phyloP scores from a whole-genome alignment of 2,888 invertebrate genomes.

The Miltochrista miniata region DNA sequence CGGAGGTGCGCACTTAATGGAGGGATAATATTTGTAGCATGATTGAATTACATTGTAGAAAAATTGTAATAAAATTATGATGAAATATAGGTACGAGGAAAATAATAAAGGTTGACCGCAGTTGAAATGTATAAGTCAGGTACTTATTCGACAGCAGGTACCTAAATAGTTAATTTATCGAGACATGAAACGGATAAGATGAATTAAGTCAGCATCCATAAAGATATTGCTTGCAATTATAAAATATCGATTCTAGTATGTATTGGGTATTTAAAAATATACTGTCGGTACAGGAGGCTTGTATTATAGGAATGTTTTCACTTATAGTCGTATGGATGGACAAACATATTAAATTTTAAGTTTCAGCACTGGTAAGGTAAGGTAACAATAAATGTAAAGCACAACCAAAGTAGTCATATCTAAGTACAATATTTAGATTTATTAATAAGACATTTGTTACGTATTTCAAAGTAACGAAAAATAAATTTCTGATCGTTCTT shows the following conservation, averaged over 20 bases:
- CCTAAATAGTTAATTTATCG: background rate
- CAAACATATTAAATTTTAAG: constrained; percentile 10
- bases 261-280: background rate
- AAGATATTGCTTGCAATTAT: too few species aligned
- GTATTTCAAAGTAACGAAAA: constrained; percentile 27
- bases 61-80: too few species aligned
- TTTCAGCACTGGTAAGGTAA: constrained; percentile 10
- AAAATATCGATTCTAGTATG: too few species aligned
- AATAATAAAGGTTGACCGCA: too few species aligned
- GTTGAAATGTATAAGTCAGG: too few species aligned
- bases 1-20: constrained; percentile 23
- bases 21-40: constrained; percentile 15
- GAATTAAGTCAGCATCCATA: too few species aligned
- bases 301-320: constrained; percentile 36
- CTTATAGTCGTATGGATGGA: constrained; percentile 14
- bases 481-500: constrained; percentile 35
- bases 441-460: constrained; percentile 23
- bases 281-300: constrained; percentile 20
- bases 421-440: constrained; percentile 23
- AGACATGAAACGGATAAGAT: background rate
- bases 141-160: too few species aligned
- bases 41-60: too few species aligned
- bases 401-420: constrained; percentile 32
- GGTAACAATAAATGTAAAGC: constrained; percentile 29
- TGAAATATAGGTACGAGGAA: too few species aligned